Evolutionary conservation across 2,113 vertebrate species (phyloP), one percentile per base, ranked within the genome.

Genomic region (Scalopus aquaticus): DNA sequence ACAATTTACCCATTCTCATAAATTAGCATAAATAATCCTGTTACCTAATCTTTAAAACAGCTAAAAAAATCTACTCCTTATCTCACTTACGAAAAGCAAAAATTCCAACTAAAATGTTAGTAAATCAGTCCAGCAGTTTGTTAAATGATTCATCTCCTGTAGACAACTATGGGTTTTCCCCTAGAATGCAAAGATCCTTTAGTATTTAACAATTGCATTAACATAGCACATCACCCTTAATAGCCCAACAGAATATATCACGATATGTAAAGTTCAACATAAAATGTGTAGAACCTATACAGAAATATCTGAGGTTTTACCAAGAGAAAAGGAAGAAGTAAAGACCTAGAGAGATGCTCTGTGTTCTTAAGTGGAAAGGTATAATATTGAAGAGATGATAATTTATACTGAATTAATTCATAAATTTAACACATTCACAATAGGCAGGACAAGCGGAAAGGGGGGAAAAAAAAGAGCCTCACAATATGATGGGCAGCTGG

Each of bases 261-360:
- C 8, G 58, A 9, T 28, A 60, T 17, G 5, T 67, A 35, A 67
- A 67, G n/a, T 4, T 35, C 67, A 70, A 70, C 20, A 70, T 46
- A 46, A 94, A 93, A 87, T 35, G 1, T 24, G 16, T 13, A 60
- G 44, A 10, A 42, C 44, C 28, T n/a, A 76, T 30, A 44, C 83
- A 65, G 94, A 89, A 94, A 64, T 32, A 91, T 64, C 64, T 72
- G 20, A 91, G 70, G 64, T 67, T 88, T 85, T 58, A 35, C 16
- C 32, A 65, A 88, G 88, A 77, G 22, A 81, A 73, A 51, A 81
- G 69, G 54, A 69, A 65, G 20, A 56, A 16, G 64, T 69, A 49
- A 65, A 96, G 54, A 56, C 54, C 20, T 56, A 81, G 74, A 54
- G 42, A 91, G 37, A 35, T 85, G 22, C 60, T 78, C 32, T 64